A percentile compares a stretch with the other conserved stretches of the same genome.
Evolutionary conservation across 2,888 invertebrate genomes (phyloP).

Genomic region (Conchocele bisecta): DNA sequence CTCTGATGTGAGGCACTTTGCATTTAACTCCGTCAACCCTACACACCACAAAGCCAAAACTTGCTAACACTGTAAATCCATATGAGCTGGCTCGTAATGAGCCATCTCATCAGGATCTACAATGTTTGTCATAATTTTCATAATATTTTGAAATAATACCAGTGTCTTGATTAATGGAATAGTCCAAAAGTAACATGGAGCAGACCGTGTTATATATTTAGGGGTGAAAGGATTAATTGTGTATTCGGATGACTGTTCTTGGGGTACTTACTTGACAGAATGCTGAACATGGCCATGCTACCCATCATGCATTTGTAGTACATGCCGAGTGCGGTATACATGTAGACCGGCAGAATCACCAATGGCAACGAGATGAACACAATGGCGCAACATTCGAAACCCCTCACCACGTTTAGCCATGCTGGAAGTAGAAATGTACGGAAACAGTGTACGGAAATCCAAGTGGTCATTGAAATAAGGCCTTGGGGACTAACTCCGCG

Average conservation of each 20-base stretch:
- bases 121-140: too few relatives aligned
- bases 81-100: too few relatives aligned
- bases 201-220: too few relatives aligned
- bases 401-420: slow-evolving; percentile 72
- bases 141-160: too few relatives aligned
- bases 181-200: too few relatives aligned
- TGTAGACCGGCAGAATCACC: slow-evolving; percentile 73
- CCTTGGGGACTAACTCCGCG: neutral
- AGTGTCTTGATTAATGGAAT: too few relatives aligned
- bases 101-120: too few relatives aligned
- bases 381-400: slow-evolving; percentile 67
- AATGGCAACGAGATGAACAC: slow-evolving; percentile 71
- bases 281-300: slow-evolving; percentile 58
- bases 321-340: slow-evolving; percentile 74
- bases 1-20: too few relatives aligned
- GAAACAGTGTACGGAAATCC: neutral
- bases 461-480: neutral
- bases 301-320: slow-evolving; percentile 72
- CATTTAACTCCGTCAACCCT: too few relatives aligned
- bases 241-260: neutral
- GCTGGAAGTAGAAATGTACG: slow-evolving; percentile 60
- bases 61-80: too few relatives aligned
- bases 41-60: too few relatives aligned
- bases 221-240: too few relatives aligned
- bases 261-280: slow-evolving; percentile 64